These are phyloP conservation scores for Pygoscelis antarcticus DNA, from an alignment of 2,113 vertebrate species.

Conservation along the genomic window DNA sequence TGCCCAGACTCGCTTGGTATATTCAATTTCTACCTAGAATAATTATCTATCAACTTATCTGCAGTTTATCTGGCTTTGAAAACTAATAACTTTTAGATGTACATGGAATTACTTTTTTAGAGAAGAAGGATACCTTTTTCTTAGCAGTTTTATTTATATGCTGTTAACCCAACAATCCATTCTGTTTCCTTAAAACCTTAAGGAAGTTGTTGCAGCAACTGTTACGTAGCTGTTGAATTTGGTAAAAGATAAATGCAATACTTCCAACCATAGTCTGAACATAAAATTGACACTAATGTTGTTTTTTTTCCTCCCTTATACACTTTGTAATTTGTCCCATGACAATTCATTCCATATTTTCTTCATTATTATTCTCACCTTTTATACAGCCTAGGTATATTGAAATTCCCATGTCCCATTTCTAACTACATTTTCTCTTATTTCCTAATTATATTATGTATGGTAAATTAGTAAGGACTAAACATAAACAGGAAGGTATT, in stretches of 20 bases:
- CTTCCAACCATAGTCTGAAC: not conserved
- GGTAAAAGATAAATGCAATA: not conserved
- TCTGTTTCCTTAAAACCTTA: not conserved
- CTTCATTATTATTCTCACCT: not conserved
- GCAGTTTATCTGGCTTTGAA: not conserved
- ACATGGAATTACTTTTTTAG: not conserved
- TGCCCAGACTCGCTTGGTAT: not conserved
- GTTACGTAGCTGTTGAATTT: not conserved
- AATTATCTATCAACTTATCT: not conserved
- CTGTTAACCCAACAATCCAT: not conserved
- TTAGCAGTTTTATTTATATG: not conserved
- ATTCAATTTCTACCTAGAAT: not conserved
- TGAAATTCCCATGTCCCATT: not conserved
- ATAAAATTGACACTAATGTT: not conserved
- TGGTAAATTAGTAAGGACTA: not conserved
- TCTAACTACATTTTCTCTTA: not conserved
- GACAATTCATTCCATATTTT: not conserved
- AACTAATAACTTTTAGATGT: not conserved
- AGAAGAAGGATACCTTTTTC: not conserved
- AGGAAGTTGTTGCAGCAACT: not conserved
- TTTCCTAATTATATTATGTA: not conserved
- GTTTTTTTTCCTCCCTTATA: not conserved
- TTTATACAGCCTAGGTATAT: not conserved
- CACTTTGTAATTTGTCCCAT: not conserved
- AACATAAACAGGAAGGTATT: not conserved